These are phyloP conservation scores for Setipinna tenuifilis DNA, from an alignment of 2,797 vertebrate species.

Conservation along the genomic window DNA sequence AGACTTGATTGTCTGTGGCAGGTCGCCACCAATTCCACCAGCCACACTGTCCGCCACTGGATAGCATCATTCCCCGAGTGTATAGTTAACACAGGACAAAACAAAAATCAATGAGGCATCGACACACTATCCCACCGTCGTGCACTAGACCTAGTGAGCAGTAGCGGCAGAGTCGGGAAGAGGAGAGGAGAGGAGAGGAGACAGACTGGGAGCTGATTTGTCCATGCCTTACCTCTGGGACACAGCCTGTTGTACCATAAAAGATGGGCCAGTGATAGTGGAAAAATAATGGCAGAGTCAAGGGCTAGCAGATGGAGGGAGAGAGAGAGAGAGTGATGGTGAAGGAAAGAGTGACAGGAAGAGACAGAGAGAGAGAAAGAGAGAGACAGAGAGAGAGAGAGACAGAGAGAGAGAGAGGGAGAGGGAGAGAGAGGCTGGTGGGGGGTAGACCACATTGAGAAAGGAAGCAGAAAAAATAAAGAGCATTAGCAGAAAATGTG, in stretches of 20 bases:
- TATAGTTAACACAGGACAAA: conserved; percentile 48
- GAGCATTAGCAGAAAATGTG: too few species aligned
- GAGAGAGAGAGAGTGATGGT: background rate
- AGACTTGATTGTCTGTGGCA: conserved; percentile 4
- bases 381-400: background rate
- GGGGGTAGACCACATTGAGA: too few species aligned
- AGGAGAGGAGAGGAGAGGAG: conserved; percentile 31
- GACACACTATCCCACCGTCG: conserved; percentile 10
- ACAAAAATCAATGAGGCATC: conserved; percentile 53
- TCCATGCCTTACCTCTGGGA: background rate
- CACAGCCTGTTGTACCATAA: conserved; percentile 18
- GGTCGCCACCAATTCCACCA: background rate
- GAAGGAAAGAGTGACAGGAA: background rate
- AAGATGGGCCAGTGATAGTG: background rate
- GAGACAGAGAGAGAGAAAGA: background rate
- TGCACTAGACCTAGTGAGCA: conserved; percentile 5
- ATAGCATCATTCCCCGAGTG: conserved; percentile 47
- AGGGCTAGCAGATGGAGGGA: background rate
- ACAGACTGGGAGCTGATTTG: conserved; percentile 18
- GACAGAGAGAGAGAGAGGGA: background rate
- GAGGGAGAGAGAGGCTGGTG: background rate
- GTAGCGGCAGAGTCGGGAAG: background rate
- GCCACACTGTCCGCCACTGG: conserved; percentile 37
- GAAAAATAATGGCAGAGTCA: conserved; percentile 16
- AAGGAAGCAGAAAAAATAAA: too few species aligned